Percentiles rank a stretch among this genome's conserved stretches.
Evolutionary conservation across 2,113 vertebrate species (phyloP).

Genomic region (Circaetus gallicus): DNA sequence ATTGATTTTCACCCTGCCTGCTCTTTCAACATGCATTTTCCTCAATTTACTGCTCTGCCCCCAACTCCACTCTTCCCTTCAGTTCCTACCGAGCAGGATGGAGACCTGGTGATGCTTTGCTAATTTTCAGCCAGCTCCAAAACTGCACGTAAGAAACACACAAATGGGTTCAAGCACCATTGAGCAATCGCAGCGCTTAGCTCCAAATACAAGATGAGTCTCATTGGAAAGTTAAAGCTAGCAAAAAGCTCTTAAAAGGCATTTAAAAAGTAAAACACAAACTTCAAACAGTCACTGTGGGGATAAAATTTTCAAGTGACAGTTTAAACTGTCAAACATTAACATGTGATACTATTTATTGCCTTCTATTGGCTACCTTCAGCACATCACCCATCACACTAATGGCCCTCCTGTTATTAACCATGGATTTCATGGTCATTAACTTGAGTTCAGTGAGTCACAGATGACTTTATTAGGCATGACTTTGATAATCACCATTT

Average conservation of each 20-base stretch:
- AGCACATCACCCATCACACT: background rate
- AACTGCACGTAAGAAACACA: background rate
- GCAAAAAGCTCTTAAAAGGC: background rate
- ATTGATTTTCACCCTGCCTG: background rate
- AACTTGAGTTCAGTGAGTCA: conserved; percentile 50
- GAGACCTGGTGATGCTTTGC: background rate
- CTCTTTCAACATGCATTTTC: background rate
- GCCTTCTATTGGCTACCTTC: background rate
- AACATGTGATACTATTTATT: background rate
- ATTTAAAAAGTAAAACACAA: background rate
- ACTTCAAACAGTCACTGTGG: background rate
- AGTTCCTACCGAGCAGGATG: background rate
- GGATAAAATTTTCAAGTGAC: background rate
- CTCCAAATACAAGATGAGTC: background rate
- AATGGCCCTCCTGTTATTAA: background rate
- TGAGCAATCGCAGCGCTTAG: background rate
- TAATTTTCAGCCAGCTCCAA: background rate
- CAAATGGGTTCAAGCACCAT: accelerated
- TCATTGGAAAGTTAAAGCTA: background rate
- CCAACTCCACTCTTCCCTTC: background rate
- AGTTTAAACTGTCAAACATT: background rate
- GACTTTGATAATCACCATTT: conserved; percentile 24
- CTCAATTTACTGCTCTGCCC: background rate
- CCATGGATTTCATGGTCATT: conserved; percentile 29
- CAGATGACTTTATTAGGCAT: conserved; percentile 35